A percentile compares a stretch with the other conserved stretches of the same genome.
Evolutionary conservation across 2,113 vertebrate species (phyloP).

Genomic region (Perognathus longimembris): DNA sequence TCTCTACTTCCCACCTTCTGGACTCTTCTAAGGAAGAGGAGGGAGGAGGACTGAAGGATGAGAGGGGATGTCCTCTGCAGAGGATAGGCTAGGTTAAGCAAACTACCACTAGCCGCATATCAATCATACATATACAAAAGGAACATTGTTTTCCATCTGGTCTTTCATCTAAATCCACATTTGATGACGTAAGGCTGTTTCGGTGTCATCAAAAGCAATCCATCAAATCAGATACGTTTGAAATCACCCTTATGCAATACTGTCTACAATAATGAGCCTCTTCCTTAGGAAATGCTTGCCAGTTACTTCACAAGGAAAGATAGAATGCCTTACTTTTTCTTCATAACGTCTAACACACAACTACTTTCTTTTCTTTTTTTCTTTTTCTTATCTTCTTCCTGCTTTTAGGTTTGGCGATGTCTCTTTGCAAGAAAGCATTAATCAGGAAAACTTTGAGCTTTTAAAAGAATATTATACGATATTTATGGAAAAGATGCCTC

Average conservation of each 20-base stretch:
- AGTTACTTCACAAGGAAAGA: background rate
- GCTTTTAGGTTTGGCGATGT: slow-evolving; percentile 95
- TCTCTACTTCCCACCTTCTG: background rate
- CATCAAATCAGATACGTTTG: background rate
- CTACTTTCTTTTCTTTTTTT: slow-evolving; percentile 16
- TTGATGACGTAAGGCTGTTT: background rate
- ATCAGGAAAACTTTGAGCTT: slow-evolving; percentile 97
- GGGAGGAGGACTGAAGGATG: background rate
- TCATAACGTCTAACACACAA: background rate
- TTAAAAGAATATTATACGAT: slow-evolving; percentile 95
- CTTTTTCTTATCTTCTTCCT: slow-evolving; percentile 64
- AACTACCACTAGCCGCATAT: background rate
- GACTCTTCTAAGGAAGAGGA: background rate
- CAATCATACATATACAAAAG: background rate
- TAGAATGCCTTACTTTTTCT: background rate
- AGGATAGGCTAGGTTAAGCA: background rate
- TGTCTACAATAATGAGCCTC: background rate
- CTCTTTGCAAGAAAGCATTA: slow-evolving; percentile 97
- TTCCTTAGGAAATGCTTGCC: background rate
- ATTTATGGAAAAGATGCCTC: slow-evolving; percentile 94
- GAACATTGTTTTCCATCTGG: background rate
- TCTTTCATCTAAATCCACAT: background rate
- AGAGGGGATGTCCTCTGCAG: background rate
- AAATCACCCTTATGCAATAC: background rate
- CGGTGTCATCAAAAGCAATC: background rate